Evolutionary conservation across 2,888 invertebrate genomes (phyloP), one percentile per base, ranked within the genome.

Genomic region (Mimumesa dahlbomi): DNA sequence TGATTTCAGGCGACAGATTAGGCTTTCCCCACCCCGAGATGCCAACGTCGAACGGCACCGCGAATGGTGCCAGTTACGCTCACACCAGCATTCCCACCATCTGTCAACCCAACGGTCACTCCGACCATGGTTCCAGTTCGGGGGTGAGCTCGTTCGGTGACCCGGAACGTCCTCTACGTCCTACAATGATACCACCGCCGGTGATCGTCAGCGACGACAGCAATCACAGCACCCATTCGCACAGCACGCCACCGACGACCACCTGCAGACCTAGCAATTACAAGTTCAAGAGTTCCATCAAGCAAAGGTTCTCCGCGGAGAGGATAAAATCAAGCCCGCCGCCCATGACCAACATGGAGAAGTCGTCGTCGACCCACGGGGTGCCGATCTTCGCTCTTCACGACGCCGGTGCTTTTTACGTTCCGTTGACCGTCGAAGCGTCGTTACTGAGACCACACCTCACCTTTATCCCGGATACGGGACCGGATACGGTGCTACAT

Each of bases 211-310:
- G 88, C 73, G 89, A 87, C 77, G 89, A 90, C 75, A 88, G 88
- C 71, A 86, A 89, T 64, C 88, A 88, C 79, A 88, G 87, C 70
- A 87, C 72, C 29, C 88, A 87, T 76, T 90, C 90, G 46, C 65
- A 91, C 90, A 84, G 91, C 89, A 80, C 90, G 86, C 82, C 79
- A 9, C 68, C 83, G 16, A 64, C 57, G 4, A 38, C 62, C 52
- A 62, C 22, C 40, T 62, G 63, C 29, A 81, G 84, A 69, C 89
- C 89, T 7, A 83, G 89, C n/a, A 93, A 93, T 0, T 98, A 97
- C 91, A 98, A 98, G 90, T 98, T 97, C 91, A 98, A 98, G 90
- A 97, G 96, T 84, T 96, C 95, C 86, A 98, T 98, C 77, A 97
- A 97, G 85, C 94, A 97, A 87, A 91, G 98, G 65, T 98, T 98